Base-by-base conservation (phyloP, 64 coral and sea anemone genomes). In the Orbicella faveolata region DNA sequence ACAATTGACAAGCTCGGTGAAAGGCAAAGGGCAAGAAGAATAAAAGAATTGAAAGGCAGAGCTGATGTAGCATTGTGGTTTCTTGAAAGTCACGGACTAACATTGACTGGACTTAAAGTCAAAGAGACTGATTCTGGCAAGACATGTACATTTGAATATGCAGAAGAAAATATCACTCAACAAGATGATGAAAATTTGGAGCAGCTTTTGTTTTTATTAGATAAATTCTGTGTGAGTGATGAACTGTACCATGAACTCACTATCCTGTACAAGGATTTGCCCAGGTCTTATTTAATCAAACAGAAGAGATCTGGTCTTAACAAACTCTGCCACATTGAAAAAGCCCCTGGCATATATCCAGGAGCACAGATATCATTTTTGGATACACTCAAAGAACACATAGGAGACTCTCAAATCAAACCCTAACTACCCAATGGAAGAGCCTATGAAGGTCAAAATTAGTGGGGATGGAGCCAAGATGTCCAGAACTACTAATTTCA, bases 321-420 rank as follows among this genome's bases (percentile, higher is more conserved):
- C 13, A 88, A 92, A 74, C 75, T 92, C 8, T 92, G 62, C 35
- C 75, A 80, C 10, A 86, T 87, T 79, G 83, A 87, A 53, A 33
- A 1, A 25, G 61, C 41, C 16, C 91, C 91, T 21, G 84, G 91
- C 1, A 34, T 87, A 12, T 79, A 78, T 79, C 83, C 83, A 53
- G 75, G 84, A 52, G 91, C 91, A n/a, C 88, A 94, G 52, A 82
- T 94, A 17, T 86, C 88, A 62, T 94, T 94, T 90, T 11, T 51
- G 21, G 79, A 75, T 9, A 93, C 92, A 20, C 74, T 90, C 10
- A 64, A 87, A 87, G 62, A 74, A 9, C 88, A 94, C 76, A 90
- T 90, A 34, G 79, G 9, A 18, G 79, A 89, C 72, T 52, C 34
- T 79, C 30, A 34, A 79, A 19, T n/a, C 21, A 10, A 20, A 92